Evolutionary conservation across 2,888 invertebrate genomes (phyloP).

Genomic region (Metopia argyrocephala): DNA sequence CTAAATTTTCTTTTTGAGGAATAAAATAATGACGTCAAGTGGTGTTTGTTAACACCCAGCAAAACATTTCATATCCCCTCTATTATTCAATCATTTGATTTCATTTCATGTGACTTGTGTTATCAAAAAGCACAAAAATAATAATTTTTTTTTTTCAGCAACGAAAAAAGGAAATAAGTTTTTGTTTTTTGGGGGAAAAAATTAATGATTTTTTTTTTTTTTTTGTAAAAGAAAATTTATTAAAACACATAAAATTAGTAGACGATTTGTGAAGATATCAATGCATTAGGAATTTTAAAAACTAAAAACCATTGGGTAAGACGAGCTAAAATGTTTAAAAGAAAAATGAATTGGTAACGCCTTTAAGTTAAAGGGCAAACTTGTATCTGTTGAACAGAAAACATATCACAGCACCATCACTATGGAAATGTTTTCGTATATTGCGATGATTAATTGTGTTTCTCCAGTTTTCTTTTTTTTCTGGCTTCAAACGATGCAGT

Average conservation of each 20-base stretch:
- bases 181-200: slow-evolving; percentile 36
- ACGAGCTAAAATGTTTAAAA: slow-evolving; percentile 2
- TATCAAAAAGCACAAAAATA: not conserved
- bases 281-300: slow-evolving; percentile 18
- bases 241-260: slow-evolving; percentile 64
- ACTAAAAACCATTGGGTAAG: not conserved
- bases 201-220: slow-evolving; percentile 57
- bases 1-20: not conserved
- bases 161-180: slow-evolving; percentile 39
- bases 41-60: slow-evolving; percentile 73
- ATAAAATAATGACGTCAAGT: slow-evolving; percentile 47
- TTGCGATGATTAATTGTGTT: slow-evolving; percentile 57
- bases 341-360: slow-evolving; percentile 58
- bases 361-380: slow-evolving; percentile 30
- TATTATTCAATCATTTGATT: not conserved
- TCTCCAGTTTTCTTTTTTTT: not conserved
- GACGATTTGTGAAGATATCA: slow-evolving; percentile 64
- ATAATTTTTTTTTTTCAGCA: not conserved
- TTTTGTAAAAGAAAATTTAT: slow-evolving; percentile 40
- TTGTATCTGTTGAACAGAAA: not conserved
- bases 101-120: slow-evolving; percentile 26
- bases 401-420: slow-evolving; percentile 28
- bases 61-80: slow-evolving; percentile 62
- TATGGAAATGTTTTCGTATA: slow-evolving; percentile 36
- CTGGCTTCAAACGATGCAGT: slow-evolving; percentile 25